Base-by-base conservation (phyloP, 2,888 invertebrate species). In the Thyatira batis region DNA sequence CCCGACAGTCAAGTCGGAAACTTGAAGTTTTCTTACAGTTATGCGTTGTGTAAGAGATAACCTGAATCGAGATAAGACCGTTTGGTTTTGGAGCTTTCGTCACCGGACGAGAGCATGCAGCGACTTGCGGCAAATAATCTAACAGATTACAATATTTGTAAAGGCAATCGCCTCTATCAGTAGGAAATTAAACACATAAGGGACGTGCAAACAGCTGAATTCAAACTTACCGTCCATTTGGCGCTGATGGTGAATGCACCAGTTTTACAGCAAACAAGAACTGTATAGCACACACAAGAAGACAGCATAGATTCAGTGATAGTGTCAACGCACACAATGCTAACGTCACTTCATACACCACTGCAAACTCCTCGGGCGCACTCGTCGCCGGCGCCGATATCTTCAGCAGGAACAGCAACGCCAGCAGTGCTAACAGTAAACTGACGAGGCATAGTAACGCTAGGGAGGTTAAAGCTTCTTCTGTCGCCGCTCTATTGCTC, bases 221-320 rank as follows among this genome's bases (percentile, higher is more conserved):
- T 17, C 30, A 48, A 44, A 87, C 91, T 89, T 77, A 92, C 92
- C 92, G 94, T 78, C 95, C 95, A 72, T 95, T 95, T 71, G 96
- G 96, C 55, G 96, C 96, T 76, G 96, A 95, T 49, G 96, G 95
- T 51, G 97, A 95, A 80, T 97, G 96, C 78, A 97, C 95, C 85
- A 98, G 93, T 92, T 98, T 98, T 67, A 98, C 97, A 49, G 98
- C 97, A 84, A 98, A 98, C 80, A 98, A 94, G 92, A 97, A 98
- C 93, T 98, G 98, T 80, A 98, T 97, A 72, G 97, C 96, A 93
- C 98, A 98, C 76, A 98, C 97, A 71, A 98, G 94, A 58, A 98
- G 93, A 84, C 98, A 98, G 92, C 97, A 97, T 60, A 98, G 93
- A 90, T 98, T 97, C 67, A 98, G 90, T 27, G 97, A 97, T 51